Conservation (phyloP, 2,797 vertebrate genomes). For the Neostethus bicornis region DNA sequence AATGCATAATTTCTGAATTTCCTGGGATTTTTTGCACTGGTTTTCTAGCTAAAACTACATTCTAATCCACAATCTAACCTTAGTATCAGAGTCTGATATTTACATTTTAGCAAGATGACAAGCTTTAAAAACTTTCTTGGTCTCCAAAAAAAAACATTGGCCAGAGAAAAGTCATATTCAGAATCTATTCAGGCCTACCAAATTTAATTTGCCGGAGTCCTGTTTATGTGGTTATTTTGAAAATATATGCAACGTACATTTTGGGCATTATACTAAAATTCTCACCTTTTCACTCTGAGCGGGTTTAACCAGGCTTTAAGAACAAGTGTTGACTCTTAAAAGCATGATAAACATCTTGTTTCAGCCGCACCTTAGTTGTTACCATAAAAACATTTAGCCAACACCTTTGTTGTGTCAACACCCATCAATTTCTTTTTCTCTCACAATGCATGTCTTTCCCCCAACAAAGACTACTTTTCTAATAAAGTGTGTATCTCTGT, state of each 20-base stretch:
- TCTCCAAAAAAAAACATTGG: too few relatives aligned
- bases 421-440: neutral
- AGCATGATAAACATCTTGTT: slow-evolving; percentile 20
- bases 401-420: slow-evolving; percentile 24
- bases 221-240: neutral
- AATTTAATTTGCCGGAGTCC: neutral
- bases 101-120: too few relatives aligned
- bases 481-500: neutral
- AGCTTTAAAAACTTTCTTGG: too few relatives aligned
- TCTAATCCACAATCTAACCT: neutral
- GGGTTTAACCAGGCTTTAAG: slow-evolving; percentile 13
- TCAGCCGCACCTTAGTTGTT: slow-evolving; percentile 27
- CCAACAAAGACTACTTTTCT: neutral
- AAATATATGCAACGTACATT: neutral
- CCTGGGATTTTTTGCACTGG: neutral
- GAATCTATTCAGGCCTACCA: neutral
- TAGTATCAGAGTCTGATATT: too few relatives aligned
- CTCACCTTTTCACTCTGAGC: slow-evolving; percentile 15
- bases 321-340: slow-evolving; percentile 12
- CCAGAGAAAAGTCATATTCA: too few relatives aligned
- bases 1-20: neutral
- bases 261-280: neutral
- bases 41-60: neutral
- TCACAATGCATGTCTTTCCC: neutral
- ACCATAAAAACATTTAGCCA: slow-evolving; percentile 9